phyloP scores from a whole-genome alignment of 2,888 invertebrate species.

The Macrosiphum euphorbiae region DNA sequence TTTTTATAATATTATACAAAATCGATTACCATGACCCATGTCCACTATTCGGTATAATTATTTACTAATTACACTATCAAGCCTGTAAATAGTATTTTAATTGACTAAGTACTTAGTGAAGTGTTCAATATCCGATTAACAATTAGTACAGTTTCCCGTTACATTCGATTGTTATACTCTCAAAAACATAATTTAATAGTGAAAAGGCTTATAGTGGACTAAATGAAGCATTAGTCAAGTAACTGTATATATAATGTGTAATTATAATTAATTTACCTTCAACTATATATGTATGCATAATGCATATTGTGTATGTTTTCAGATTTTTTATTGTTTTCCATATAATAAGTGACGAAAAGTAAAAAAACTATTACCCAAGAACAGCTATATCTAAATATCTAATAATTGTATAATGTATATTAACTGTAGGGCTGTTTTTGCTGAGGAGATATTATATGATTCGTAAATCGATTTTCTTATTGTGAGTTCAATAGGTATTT shows the following conservation, averaged over 20 bases:
- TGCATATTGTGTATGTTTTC: background rate
- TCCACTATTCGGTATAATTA: background rate
- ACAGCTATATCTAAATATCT: background rate
- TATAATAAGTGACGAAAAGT: background rate
- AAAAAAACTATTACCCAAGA: background rate
- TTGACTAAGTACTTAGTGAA: background rate
- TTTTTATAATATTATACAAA: conserved; percentile 3
- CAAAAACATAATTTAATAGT: background rate
- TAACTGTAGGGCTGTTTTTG: background rate
- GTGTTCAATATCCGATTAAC: background rate
- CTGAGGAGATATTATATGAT: background rate
- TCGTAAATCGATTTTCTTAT: background rate
- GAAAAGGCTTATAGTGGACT: background rate
- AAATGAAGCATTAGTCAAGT: background rate
- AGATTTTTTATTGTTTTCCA: background rate
- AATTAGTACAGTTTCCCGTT: conserved; percentile 17
- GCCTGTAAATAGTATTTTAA: conserved; percentile 1
- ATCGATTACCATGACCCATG: background rate
- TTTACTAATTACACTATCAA: background rate
- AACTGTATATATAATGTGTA: background rate
- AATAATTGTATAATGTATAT: background rate
- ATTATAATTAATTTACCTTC: background rate
- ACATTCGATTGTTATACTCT: background rate
- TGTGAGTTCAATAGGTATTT: background rate
- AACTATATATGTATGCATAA: background rate